A percentile compares a stretch with the other conserved stretches of the same genome.
These are phyloP conservation scores for Drosophila parabipectinata DNA, from an alignment of 1,140 invertebrate genomes.

Conservation along the genomic window DNA sequence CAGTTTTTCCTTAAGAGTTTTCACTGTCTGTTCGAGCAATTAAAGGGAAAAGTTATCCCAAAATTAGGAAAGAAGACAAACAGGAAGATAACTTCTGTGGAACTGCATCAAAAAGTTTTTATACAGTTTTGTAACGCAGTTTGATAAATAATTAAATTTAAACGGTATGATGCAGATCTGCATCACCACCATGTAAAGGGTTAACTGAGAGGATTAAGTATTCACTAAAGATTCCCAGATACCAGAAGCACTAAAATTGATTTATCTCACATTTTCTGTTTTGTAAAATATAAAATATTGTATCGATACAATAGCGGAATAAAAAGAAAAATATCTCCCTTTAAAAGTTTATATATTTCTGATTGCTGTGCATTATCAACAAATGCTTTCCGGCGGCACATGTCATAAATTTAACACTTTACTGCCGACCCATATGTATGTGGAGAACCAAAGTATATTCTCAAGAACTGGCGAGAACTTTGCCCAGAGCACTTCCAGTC, in stretches of 20 bases:
- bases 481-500: conserved; percentile 41
- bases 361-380: neutral
- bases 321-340: too few species aligned
- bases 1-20: conserved; percentile 54
- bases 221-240: neutral
- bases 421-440: neutral
- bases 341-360: neutral
- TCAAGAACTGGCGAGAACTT: neutral
- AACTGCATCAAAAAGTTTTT: too few species aligned
- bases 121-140: too few species aligned
- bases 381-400: neutral
- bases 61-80: conserved; percentile 13
- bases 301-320: too few species aligned
- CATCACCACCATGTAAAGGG: too few species aligned
- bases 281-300: too few species aligned
- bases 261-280: too few species aligned
- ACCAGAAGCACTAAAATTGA: neutral
- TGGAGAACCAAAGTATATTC: neutral
- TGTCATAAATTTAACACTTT: conserved; percentile 3
- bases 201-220: conserved; percentile 31
- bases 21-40: conserved; percentile 65
- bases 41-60: conserved; percentile 55
- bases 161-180: too few species aligned
- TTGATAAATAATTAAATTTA: too few species aligned
- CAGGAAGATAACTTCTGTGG: conserved; percentile 13